Percentiles rank a stretch among this genome's conserved stretches.
Conservation (phyloP, 2,888 invertebrate species). For the Drosophila prolongata region DNA sequence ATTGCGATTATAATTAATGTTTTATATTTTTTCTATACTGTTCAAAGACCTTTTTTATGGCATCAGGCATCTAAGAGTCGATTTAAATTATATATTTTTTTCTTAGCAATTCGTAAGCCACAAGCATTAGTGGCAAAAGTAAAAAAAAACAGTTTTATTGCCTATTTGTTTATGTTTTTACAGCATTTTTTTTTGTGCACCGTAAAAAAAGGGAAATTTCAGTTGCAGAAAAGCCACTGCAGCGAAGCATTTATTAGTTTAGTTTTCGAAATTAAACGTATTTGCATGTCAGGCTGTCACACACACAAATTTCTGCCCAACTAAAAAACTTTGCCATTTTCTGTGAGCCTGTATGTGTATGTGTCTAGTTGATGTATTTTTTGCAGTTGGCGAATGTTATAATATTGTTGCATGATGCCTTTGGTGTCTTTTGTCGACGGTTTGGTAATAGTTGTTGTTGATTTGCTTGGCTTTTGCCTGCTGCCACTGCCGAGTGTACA, state of each 20-base stretch:
- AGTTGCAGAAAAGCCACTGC: slow-evolving; percentile 41
- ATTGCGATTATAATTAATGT: neutral
- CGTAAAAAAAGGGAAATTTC: slow-evolving; percentile 13
- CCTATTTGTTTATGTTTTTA: slow-evolving; percentile 33
- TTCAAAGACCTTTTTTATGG: neutral
- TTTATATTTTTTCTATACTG: neutral
- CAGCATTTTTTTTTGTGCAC: slow-evolving; percentile 31
- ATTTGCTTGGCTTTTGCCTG: slow-evolving; percentile 45
- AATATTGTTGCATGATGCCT: slow-evolving; percentile 64
- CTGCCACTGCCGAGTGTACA: slow-evolving; percentile 55
- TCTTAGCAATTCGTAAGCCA: slow-evolving; percentile 3
- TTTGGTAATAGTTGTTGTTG: slow-evolving; percentile 42
- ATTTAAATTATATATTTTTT: slow-evolving; percentile 1
- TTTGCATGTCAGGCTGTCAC: slow-evolving; percentile 73
- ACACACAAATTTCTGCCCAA: slow-evolving; percentile 42
- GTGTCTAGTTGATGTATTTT: slow-evolving; percentile 29
- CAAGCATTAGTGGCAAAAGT: slow-evolving; percentile 34
- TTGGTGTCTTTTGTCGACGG: slow-evolving; percentile 52
- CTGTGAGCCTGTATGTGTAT: slow-evolving; percentile 19
- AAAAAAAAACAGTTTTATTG: slow-evolving; percentile 62
- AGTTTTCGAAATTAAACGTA: slow-evolving; percentile 77
- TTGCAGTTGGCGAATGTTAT: slow-evolving; percentile 48
- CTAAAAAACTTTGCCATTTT: slow-evolving; percentile 46
- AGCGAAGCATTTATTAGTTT: slow-evolving; percentile 72
- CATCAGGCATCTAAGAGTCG: neutral